These are phyloP conservation scores for Galerucella nymphaeae DNA, from an alignment of 2,888 invertebrate species.

Conservation along the genomic window DNA sequence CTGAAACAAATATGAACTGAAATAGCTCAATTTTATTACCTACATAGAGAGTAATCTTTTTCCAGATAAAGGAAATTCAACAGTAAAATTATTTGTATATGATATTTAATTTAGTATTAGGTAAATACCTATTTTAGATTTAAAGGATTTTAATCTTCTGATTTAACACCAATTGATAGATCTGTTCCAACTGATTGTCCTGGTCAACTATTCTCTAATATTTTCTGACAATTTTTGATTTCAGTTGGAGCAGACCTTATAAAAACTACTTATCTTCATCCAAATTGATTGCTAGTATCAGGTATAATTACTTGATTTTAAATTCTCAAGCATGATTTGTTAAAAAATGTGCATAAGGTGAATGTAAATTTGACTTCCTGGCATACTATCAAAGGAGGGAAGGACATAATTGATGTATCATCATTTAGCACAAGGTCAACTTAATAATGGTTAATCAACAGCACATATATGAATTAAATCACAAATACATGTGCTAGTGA, in stretches of 20 bases:
- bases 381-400: conserved; percentile 6
- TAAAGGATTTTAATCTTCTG: no score
- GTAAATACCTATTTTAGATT: no score
- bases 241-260: no score
- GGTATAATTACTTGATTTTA: not conserved
- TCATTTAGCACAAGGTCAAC: conserved; percentile 20
- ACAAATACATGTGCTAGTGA: conserved; percentile 15
- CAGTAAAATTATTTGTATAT: no score
- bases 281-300: not conserved
- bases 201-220: no score
- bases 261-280: not conserved
- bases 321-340: not conserved
- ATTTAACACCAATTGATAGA: no score
- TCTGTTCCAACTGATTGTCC: no score
- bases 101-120: no score
- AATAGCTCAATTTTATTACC: not conserved
- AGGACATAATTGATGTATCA: conserved; percentile 22
- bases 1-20: not conserved
- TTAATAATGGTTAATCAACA: conserved; percentile 27
- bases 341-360: conserved; percentile 9
- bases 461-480: conserved; percentile 26
- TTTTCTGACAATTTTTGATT: no score
- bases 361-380: conserved; percentile 11
- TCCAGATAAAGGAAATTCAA: no score
- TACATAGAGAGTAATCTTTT: not conserved